phyloP scores from a whole-genome alignment of 1,140 invertebrate genomes.

The Drosophila bocki region DNA sequence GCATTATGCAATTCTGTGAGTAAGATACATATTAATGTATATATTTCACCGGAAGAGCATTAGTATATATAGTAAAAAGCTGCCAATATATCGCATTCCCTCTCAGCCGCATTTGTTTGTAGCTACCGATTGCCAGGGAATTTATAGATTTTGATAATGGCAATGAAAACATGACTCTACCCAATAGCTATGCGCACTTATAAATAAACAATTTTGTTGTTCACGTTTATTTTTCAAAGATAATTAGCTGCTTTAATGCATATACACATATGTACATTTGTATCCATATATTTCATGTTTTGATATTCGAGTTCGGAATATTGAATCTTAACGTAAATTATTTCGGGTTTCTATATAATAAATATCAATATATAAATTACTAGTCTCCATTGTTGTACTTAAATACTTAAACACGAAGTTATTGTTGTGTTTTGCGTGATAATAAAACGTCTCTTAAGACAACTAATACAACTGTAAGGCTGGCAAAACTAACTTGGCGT shows the following conservation, averaged over 20 bases:
- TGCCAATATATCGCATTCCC: neutral
- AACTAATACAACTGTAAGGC: neutral
- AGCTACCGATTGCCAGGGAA: conserved; percentile 6
- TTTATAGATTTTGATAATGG: conserved; percentile 17
- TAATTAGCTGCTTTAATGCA: conserved; percentile 17
- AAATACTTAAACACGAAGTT: neutral
- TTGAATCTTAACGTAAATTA: neutral
- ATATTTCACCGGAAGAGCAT: conserved; percentile 13
- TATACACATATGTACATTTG: neutral
- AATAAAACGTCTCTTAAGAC: neutral
- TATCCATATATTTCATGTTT: neutral
- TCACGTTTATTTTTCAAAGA: conserved; percentile 1
- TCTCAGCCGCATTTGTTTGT: neutral
- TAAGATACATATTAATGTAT: conserved; percentile 1
- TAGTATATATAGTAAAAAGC: neutral
- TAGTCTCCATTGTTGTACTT: neutral
- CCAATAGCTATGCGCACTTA: conserved; percentile 5
- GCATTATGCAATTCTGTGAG: conserved; percentile 11
- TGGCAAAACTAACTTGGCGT: neutral
- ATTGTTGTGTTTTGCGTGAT: neutral
- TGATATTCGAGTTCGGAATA: conserved; percentile 6
- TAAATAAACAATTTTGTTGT: conserved; percentile 4
- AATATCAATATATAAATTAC: neutral
- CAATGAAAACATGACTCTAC: neutral
- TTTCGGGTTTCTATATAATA: conserved; percentile 1